Base-by-base conservation (phyloP, 2,113 vertebrate genomes). In the Lycaon pictus region DNA sequence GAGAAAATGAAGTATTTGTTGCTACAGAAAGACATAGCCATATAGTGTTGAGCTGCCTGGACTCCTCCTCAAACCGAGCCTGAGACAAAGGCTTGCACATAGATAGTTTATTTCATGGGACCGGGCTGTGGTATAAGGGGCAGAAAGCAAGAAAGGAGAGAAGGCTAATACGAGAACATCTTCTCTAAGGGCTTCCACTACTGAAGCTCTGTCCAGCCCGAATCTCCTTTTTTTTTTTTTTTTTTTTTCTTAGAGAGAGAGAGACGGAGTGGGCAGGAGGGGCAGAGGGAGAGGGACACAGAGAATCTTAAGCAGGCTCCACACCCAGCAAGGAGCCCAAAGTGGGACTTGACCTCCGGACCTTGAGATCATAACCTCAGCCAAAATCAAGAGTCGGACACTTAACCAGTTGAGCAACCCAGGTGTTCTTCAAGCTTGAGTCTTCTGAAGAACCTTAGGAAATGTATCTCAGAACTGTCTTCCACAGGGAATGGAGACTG, bases 1-100 rank as follows among this genome's bases (percentile, higher is more conserved):
- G 22, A 62, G 76, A 87, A 95, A 88, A 69, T 93, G 65, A 96
- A 79, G 37, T 22, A 67, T 62, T 95, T 88, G 5, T 82, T 83
- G 25, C 89, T 80, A 16, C 76, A 84, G 51, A 90, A 97, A 95
- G 90, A 88, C 6, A 51, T 1, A 80, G 62, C 20, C 63, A 37
- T 93, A 55, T 27, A 32, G 4, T 35, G 9, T 9, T n/a, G 53
- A 58, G 51, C 53, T 80, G 19, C 12, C 63, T 17, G 37, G 11
- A 10, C 71, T 55, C n/a, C 20, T 88, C 37, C 35, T 22, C 3
- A 9, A 32, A 94, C 32, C 29, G 56, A 86, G 51, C 12, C 17
- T 69, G 60, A 83, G 53, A 80, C 19, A 79, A 56, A 84, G 25
- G 53, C 13, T 13, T 74, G 27, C 5, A 4, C 43, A 5, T 0